phyloP scores from a whole-genome alignment of 2,113 vertebrate species.

The Boulengeromyrus knoepffleri region DNA sequence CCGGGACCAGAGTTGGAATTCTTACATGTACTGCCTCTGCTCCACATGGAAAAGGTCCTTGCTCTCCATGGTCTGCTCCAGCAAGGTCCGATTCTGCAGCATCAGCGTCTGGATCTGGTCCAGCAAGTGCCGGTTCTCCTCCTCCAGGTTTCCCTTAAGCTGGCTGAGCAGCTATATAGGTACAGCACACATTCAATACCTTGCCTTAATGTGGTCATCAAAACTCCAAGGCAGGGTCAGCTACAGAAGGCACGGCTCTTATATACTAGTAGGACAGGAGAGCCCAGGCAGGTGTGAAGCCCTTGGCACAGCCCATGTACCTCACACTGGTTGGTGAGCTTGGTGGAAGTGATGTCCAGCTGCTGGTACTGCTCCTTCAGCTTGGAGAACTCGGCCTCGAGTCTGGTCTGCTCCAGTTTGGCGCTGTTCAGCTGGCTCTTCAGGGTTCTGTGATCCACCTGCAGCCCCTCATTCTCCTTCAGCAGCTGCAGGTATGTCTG shows the following conservation, averaged over 20 bases:
- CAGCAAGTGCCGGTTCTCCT: constrained; percentile 92
- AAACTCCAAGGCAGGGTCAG: not conserved
- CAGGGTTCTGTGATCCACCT: constrained; percentile 84
- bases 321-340: constrained; percentile 96
- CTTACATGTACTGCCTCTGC: constrained; percentile 95
- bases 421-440: constrained; percentile 84
- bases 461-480: constrained; percentile 84
- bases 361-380: constrained; percentile 93
- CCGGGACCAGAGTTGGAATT: not conserved
- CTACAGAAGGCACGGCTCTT: not conserved
- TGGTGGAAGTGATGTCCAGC: constrained; percentile 90
- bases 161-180: constrained; percentile 82
- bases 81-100: constrained; percentile 89
- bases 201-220: not conserved
- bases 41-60: constrained; percentile 97
- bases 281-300: not conserved
- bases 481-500: constrained; percentile 74
- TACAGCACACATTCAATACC: not conserved
- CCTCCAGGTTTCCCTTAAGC: constrained; percentile 94
- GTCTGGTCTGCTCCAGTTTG: constrained; percentile 87
- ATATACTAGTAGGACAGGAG: not conserved
- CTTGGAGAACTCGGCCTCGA: constrained; percentile 93
- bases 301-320: constrained; percentile 43
- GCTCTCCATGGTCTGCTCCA: constrained; percentile 99
- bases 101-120: constrained; percentile 98